phyloP scores from a whole-genome alignment of 2,888 invertebrate species.

The Psylliodes chrysocephalus region DNA sequence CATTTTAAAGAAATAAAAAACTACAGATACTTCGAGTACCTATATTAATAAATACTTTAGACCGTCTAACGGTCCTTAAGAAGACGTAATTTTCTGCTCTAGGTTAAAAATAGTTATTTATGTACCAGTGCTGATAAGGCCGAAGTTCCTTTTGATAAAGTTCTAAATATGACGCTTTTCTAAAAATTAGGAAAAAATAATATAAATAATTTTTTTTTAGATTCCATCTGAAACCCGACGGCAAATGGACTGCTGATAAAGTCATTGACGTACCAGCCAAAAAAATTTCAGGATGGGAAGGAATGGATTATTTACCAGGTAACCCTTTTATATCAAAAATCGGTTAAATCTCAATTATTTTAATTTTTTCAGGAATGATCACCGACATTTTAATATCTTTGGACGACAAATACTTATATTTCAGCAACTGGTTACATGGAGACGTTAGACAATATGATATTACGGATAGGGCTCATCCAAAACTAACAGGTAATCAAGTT shows the following conservation, averaged over 20 bases:
- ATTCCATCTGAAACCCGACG: constrained; percentile 73
- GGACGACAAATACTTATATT: constrained; percentile 92
- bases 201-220: too few relatives aligned
- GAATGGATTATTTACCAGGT: constrained; percentile 76
- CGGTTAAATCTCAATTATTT: constrained; percentile 4
- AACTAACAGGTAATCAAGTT: constrained; percentile 70
- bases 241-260: constrained; percentile 82
- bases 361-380: constrained; percentile 75
- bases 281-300: constrained; percentile 79
- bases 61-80: too few relatives aligned
- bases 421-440: constrained; percentile 93
- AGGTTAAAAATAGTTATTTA: too few relatives aligned
- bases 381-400: constrained; percentile 94
- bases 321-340: constrained; percentile 33
- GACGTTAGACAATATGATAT: constrained; percentile 97
- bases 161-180: too few relatives aligned
- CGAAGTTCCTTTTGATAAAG: too few relatives aligned
- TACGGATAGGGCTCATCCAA: constrained; percentile 81
- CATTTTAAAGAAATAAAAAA: too few relatives aligned
- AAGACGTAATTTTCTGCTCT: too few relatives aligned
- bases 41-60: too few relatives aligned
- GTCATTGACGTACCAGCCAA: constrained; percentile 88
- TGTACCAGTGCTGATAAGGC: too few relatives aligned
- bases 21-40: too few relatives aligned
- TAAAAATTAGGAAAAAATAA: too few relatives aligned